phyloP scores from a whole-genome alignment of 2,113 vertebrate species.

The Synchiropus splendidus region DNA sequence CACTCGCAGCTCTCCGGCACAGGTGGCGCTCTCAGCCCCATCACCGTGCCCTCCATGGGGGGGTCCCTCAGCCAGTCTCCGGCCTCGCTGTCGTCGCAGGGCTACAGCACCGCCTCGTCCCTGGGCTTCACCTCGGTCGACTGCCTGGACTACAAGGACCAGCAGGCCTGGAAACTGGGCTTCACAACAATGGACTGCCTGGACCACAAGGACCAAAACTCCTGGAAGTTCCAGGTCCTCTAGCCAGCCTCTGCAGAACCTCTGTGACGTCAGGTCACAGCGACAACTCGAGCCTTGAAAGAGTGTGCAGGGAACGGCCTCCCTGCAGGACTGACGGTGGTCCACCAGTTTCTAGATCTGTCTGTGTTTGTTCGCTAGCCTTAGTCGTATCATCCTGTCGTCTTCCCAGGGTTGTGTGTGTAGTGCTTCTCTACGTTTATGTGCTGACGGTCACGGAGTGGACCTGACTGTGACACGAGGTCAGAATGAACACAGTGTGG shows the following conservation, averaged over 20 bases:
- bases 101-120: constrained; percentile 68
- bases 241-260: constrained; percentile 31
- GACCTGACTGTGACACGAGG: neutral
- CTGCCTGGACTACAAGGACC: constrained; percentile 83
- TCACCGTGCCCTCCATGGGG: constrained; percentile 71
- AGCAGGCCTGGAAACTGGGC: constrained; percentile 77
- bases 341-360: no score
- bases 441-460: neutral
- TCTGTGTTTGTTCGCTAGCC: no score
- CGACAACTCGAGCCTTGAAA: no score
- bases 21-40: constrained; percentile 71
- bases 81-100: constrained; percentile 70
- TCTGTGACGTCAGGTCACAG: no score
- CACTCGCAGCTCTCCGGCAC: constrained; percentile 72
- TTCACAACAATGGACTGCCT: constrained; percentile 78
- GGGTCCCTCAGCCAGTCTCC: constrained; percentile 75
- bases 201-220: constrained; percentile 80
- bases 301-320: no score
- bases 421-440: no score
- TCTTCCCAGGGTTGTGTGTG: no score
- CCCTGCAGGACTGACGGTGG: no score
- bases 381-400: no score
- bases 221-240: constrained; percentile 84
- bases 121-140: constrained; percentile 75
- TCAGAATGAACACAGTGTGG: neutral